Evolutionary conservation across 1,140 invertebrate species (phyloP).

Genomic region (Zaprionus camerounensis): DNA sequence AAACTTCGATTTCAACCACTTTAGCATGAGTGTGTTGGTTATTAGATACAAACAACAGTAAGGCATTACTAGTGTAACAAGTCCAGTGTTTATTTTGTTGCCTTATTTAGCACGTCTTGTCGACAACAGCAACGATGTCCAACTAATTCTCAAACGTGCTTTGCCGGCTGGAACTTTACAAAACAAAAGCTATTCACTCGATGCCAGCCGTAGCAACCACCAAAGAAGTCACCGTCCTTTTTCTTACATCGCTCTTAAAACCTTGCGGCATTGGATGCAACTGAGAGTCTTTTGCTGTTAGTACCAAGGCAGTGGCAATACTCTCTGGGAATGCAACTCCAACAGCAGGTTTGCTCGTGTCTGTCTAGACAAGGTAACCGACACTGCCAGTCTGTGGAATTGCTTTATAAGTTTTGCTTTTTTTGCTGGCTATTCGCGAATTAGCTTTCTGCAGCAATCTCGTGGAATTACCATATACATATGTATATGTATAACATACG

Average conservation of each 20-base stretch:
- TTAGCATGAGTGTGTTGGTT: conserved; percentile 4
- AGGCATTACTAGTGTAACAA: conserved; percentile 49
- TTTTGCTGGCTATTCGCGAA: conserved; percentile 2
- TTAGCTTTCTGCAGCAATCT: conserved; percentile 29
- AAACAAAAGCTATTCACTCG: conserved; percentile 44
- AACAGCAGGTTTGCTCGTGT: conserved; percentile 53
- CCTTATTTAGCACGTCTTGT: conserved; percentile 62
- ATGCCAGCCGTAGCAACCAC: conserved; percentile 27
- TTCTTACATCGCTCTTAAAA: conserved; percentile 43
- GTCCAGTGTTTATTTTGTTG: conserved; percentile 32
- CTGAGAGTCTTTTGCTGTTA: conserved; percentile 62
- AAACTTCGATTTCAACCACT: not conserved
- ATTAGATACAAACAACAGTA: conserved; percentile 19
- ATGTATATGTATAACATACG: too few species aligned
- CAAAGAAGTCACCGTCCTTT: not conserved
- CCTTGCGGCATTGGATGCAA: conserved; percentile 53
- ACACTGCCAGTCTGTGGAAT: conserved; percentile 1
- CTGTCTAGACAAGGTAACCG: conserved; percentile 60
- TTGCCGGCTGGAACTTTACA: conserved; percentile 42
- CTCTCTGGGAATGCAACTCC: conserved; percentile 23
- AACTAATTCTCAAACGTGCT: conserved; percentile 71
- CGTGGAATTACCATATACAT: too few species aligned
- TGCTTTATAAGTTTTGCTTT: conserved; percentile 1
- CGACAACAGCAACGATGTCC: conserved; percentile 74
- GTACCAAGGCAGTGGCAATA: conserved; percentile 42